A percentile compares a stretch with the other conserved stretches of the same genome.
These are phyloP conservation scores for Apostichopus leukothele DNA, from an alignment of 53 echinoderm and acorn worm genomes.

Conservation along the genomic window DNA sequence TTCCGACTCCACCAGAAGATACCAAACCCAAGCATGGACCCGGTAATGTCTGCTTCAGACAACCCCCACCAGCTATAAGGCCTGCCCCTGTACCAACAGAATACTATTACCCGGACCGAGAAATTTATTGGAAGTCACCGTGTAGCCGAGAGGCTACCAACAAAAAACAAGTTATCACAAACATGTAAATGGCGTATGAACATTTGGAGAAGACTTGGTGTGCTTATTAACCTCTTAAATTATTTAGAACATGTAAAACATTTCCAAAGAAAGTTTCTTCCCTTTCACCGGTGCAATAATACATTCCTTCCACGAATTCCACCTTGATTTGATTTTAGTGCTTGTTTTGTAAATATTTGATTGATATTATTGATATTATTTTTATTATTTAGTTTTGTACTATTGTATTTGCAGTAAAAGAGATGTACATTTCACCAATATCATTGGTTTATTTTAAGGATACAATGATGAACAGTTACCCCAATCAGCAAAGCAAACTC, in stretches of 20 bases:
- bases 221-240: background rate
- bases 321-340: constrained; percentile 5
- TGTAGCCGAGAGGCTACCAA: constrained; percentile 69
- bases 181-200: background rate
- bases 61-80: constrained; percentile 81
- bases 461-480: too few species aligned
- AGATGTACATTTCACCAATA: too few species aligned
- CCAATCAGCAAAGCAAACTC: too few species aligned
- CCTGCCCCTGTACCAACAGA: constrained; percentile 83
- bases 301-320: background rate
- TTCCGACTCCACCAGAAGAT: constrained; percentile 54
- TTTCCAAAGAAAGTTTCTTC: background rate
- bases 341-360: constrained; percentile 9
- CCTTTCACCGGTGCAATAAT: constrained; percentile 8
- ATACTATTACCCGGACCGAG: constrained; percentile 92
- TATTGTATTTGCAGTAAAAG: too few species aligned
- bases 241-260: background rate
- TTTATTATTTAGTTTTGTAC: background rate
- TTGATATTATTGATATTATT: constrained; percentile 9
- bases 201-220: background rate
- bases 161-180: constrained; percentile 5
- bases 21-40: constrained; percentile 62
- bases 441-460: too few species aligned
- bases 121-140: constrained; percentile 62
- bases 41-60: constrained; percentile 79